A percentile compares a stretch with the other conserved stretches of the same genome.
These are phyloP conservation scores for Myotis planiceps DNA, from an alignment of 2,797 vertebrate genomes.

Conservation along the genomic window DNA sequence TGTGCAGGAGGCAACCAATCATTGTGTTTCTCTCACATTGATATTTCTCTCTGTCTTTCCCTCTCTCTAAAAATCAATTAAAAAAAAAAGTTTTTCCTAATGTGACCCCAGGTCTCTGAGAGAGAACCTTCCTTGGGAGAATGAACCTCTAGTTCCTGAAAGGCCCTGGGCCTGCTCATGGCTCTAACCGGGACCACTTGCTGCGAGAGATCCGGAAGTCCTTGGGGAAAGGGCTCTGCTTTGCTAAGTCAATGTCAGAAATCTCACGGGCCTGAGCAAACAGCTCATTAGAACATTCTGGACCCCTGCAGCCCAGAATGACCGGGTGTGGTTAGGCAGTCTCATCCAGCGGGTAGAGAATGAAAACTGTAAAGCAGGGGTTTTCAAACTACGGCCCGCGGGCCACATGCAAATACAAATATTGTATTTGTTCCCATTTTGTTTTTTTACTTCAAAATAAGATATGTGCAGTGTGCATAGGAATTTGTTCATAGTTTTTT, in stretches of 20 bases:
- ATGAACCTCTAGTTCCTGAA: background rate
- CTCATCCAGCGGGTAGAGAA: background rate
- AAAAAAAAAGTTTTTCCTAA: background rate
- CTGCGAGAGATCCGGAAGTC: background rate
- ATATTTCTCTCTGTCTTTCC: too few species aligned
- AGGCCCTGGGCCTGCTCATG: background rate
- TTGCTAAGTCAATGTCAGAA: background rate
- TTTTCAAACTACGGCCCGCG: too few species aligned
- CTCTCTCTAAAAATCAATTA: too few species aligned
- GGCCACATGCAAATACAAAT: too few species aligned
- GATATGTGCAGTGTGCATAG: too few species aligned
- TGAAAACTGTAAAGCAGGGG: background rate
- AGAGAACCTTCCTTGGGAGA: background rate
- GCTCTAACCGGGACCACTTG: background rate
- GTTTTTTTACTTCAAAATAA: too few species aligned
- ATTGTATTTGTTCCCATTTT: too few species aligned
- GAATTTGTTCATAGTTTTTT: too few species aligned
- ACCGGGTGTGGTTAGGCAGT: background rate
- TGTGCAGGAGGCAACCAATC: too few species aligned
- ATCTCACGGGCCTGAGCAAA: background rate
- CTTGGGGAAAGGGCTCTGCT: background rate
- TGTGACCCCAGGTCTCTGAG: background rate
- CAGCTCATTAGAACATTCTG: background rate
- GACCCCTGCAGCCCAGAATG: background rate
- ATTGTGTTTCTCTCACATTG: too few species aligned